Evolutionary conservation across 2,888 invertebrate genomes (phyloP).

Genomic region (Diadegma fenestrale): DNA sequence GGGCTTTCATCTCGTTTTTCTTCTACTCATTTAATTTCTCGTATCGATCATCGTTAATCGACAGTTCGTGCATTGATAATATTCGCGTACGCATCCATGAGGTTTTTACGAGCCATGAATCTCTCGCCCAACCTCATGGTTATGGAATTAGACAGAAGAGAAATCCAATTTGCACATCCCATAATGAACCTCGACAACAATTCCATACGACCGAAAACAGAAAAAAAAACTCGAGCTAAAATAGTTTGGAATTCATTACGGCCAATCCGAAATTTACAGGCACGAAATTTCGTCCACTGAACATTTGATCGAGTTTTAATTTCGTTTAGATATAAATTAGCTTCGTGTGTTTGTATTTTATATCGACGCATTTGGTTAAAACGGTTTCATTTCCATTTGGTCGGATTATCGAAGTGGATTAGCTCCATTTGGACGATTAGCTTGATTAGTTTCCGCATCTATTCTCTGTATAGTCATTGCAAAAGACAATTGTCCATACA

Average conservation of each 20-base stretch:
- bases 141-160: constrained; percentile 25
- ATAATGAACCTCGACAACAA: not conserved
- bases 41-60: constrained; percentile 17
- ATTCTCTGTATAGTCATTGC: too few relatives aligned
- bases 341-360: too few relatives aligned
- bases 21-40: constrained; percentile 10
- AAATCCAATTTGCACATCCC: constrained; percentile 15
- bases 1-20: constrained; percentile 1
- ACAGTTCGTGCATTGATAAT: constrained; percentile 4
- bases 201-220: not conserved
- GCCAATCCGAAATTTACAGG: not conserved
- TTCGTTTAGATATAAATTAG: too few relatives aligned
- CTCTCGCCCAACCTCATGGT: constrained; percentile 47
- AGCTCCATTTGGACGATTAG: not conserved
- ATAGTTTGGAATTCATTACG: not conserved
- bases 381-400: too few relatives aligned
- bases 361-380: too few relatives aligned
- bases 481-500: too few relatives aligned
- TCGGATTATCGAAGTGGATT: too few relatives aligned
- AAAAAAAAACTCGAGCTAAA: not conserved
- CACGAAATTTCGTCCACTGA: too few relatives aligned
- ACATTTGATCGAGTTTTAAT: too few relatives aligned
- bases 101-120: constrained; percentile 47
- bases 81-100: not conserved
- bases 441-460: not conserved